These are phyloP conservation scores for Vultur gryphus DNA, from an alignment of 2,797 vertebrate genomes.

Conservation along the genomic window DNA sequence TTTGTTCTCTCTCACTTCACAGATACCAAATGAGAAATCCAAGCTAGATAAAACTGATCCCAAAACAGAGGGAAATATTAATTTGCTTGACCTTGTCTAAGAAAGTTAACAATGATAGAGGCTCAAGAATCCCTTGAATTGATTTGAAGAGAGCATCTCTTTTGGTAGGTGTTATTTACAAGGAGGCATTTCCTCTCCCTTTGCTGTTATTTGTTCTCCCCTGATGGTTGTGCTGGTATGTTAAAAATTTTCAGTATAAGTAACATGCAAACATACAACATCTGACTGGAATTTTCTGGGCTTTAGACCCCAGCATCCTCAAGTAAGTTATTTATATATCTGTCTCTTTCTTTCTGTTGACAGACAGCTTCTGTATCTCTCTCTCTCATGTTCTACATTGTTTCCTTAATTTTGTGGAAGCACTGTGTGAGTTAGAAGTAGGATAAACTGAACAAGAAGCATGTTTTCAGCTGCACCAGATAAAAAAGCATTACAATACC, in stretches of 20 bases:
- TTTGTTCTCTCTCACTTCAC: not conserved
- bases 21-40: not conserved
- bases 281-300: not conserved
- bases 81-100: not conserved
- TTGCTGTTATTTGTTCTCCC: not conserved
- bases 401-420: not conserved
- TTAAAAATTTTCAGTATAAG: not conserved
- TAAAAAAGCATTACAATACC: not conserved
- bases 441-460: not conserved
- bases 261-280: not conserved
- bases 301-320: not conserved
- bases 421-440: not conserved
- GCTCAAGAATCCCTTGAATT: not conserved
- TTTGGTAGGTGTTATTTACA: not conserved
- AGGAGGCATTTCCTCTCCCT: not conserved
- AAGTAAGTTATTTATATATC: not conserved
- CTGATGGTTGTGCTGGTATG: not conserved
- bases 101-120: not conserved
- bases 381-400: not conserved
- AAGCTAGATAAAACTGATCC: not conserved
- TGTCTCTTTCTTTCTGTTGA: not conserved
- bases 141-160: not conserved
- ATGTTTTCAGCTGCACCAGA: not conserved
- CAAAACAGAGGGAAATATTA: not conserved
- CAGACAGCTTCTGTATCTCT: not conserved